Conservation (phyloP, 92 coral and sea anemone species). For the Porites divaricata region DNA sequence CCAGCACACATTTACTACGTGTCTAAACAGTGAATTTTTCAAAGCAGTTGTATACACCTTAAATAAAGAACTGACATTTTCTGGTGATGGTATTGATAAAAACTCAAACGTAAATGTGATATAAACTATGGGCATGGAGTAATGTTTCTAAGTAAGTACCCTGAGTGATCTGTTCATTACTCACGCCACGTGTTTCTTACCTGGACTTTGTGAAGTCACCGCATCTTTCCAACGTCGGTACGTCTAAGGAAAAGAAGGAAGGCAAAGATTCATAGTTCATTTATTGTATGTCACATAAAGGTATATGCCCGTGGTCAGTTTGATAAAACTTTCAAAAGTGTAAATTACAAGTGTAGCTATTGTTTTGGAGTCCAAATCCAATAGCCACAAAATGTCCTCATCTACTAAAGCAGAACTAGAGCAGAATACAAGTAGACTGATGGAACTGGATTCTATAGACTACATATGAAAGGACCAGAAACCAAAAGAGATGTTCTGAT, state of each 20-base stretch:
- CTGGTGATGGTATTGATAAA: not conserved
- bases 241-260: constrained; percentile 7
- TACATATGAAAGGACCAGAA: too few species aligned
- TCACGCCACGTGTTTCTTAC: not conserved
- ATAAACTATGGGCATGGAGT: not conserved
- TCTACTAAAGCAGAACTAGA: too few species aligned
- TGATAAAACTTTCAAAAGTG: too few species aligned
- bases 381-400: too few species aligned
- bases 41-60: too few species aligned
- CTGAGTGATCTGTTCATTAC: not conserved
- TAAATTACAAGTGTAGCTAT: too few species aligned
- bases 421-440: too few species aligned
- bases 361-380: too few species aligned
- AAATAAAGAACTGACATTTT: too few species aligned
- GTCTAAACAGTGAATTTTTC: not conserved
- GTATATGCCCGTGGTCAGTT: too few species aligned
- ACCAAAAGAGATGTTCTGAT: too few species aligned
- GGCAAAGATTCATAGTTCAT: not conserved
- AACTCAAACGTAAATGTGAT: constrained; percentile 5
- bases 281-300: not conserved
- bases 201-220: constrained; percentile 21
- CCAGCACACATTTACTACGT: not conserved
- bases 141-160: not conserved
- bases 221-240: constrained; percentile 6
- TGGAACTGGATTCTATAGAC: too few species aligned